Conservation (phyloP, 2,113 vertebrate genomes). For the Delphinapterus leucas region DNA sequence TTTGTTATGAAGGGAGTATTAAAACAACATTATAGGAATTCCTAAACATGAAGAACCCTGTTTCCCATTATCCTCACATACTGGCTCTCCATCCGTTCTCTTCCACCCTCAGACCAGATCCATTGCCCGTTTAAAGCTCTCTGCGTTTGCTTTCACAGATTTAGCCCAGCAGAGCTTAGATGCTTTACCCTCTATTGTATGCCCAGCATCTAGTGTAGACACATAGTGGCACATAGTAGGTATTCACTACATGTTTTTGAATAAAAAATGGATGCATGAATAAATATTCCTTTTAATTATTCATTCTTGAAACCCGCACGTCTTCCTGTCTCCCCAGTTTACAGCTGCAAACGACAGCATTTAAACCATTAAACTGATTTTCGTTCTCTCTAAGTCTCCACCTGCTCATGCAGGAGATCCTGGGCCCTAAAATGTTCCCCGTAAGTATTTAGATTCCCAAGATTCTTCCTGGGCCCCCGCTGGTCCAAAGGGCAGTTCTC, state of each 20-base stretch:
- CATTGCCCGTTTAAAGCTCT: not conserved
- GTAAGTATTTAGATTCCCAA: not conserved
- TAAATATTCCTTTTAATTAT: not conserved
- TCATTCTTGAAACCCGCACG: not conserved
- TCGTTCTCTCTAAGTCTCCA: not conserved
- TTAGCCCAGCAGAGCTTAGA: not conserved
- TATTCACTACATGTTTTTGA: not conserved
- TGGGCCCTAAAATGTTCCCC: not conserved
- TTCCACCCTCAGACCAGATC: not conserved
- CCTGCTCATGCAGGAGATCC: not conserved
- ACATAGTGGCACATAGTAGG: not conserved
- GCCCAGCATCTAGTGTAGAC: not conserved
- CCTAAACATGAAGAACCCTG: not conserved
- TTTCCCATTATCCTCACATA: not conserved
- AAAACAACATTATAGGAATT: conserved; percentile 38
- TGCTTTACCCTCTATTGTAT: not conserved
- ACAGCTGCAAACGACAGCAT: not conserved
- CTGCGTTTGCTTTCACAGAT: not conserved
- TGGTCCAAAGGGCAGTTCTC: not conserved
- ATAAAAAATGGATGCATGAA: not conserved
- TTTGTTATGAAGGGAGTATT: conserved; percentile 13
- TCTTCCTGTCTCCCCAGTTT: not conserved
- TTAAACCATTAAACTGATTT: not conserved
- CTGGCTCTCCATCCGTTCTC: not conserved
- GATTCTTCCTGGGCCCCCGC: not conserved